Percentiles rank a stretch among this genome's conserved stretches.
These are phyloP conservation scores for Phrixothrix hirtus DNA, from an alignment of 2,888 invertebrate genomes.

Conservation along the genomic window DNA sequence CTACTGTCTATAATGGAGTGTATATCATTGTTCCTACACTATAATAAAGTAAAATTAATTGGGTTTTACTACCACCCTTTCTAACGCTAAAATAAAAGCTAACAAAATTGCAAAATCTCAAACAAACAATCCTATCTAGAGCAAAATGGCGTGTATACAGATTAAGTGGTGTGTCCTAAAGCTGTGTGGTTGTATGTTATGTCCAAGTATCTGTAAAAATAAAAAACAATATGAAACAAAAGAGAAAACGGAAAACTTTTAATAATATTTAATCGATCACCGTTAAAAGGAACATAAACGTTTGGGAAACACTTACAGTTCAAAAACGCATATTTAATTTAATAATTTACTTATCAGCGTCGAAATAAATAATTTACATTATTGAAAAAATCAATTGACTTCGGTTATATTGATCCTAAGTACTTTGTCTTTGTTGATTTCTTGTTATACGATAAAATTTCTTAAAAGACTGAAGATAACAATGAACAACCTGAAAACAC, in stretches of 20 bases:
- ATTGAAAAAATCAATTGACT: slow-evolving; percentile 56
- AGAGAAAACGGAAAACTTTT: background rate
- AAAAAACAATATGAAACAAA: slow-evolving; percentile 5
- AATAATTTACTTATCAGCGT: slow-evolving; percentile 54
- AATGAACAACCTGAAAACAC: slow-evolving; percentile 22
- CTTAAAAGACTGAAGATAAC: slow-evolving; percentile 1
- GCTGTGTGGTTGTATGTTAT: slow-evolving; percentile 15
- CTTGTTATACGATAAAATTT: slow-evolving; percentile 29
- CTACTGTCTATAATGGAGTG: slow-evolving; percentile 19
- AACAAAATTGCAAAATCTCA: no score
- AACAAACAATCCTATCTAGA: slow-evolving; percentile 3
- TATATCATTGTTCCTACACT: slow-evolving; percentile 23
- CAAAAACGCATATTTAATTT: slow-evolving; percentile 54
- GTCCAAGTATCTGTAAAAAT: slow-evolving; percentile 12
- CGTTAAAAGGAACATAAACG: no score
- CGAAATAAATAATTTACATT: slow-evolving; percentile 55
- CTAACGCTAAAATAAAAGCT: no score
- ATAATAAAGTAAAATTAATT: slow-evolving; percentile 12
- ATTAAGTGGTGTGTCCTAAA: slow-evolving; percentile 12
- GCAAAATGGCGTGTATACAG: slow-evolving; percentile 5
- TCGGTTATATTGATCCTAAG: slow-evolving; percentile 51
- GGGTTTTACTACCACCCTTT: no score
- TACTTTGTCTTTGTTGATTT: slow-evolving; percentile 45
- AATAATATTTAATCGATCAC: background rate
- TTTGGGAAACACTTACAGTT: slow-evolving; percentile 44